Percentiles rank a stretch among this genome's conserved stretches.
Evolutionary conservation across 2,797 vertebrate genomes (phyloP).

Genomic region (Xiphorhynchus erythropygius): DNA sequence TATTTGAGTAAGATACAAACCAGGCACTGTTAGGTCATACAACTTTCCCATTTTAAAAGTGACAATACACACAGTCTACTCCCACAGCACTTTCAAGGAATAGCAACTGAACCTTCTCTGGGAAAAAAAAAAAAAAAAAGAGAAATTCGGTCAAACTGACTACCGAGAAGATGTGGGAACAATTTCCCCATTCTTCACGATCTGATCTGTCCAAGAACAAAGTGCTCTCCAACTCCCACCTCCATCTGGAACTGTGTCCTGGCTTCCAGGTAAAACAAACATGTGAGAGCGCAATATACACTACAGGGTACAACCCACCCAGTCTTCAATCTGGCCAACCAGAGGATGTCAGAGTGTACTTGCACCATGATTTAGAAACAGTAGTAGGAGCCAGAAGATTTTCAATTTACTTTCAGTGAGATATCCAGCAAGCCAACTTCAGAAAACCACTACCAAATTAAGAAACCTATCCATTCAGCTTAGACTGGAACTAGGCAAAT

Average conservation of each 20-base stretch:
- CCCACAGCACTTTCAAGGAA: not conserved
- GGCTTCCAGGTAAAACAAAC: not conserved
- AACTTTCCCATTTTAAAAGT: not conserved
- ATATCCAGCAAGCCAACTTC: not conserved
- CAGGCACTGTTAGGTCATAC: not conserved
- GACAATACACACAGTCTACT: not conserved
- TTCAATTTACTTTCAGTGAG: not conserved
- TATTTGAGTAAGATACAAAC: not conserved
- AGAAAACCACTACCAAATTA: not conserved
- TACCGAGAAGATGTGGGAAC: not conserved
- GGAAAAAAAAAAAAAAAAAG: not conserved
- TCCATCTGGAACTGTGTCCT: not conserved
- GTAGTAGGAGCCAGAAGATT: not conserved
- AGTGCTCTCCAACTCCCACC: not conserved
- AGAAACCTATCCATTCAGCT: not conserved
- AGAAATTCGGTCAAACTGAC: not conserved
- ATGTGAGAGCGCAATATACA: not conserved
- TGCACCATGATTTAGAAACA: not conserved
- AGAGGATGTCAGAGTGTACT: not conserved
- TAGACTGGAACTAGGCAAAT: not conserved
- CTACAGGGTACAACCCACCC: not conserved
- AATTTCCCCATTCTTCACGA: not conserved
- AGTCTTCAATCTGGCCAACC: not conserved
- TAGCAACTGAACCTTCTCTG: not conserved
- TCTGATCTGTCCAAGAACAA: not conserved